phyloP scores from a whole-genome alignment of 2,888 invertebrate species.

The Poecilus cupreus region DNA sequence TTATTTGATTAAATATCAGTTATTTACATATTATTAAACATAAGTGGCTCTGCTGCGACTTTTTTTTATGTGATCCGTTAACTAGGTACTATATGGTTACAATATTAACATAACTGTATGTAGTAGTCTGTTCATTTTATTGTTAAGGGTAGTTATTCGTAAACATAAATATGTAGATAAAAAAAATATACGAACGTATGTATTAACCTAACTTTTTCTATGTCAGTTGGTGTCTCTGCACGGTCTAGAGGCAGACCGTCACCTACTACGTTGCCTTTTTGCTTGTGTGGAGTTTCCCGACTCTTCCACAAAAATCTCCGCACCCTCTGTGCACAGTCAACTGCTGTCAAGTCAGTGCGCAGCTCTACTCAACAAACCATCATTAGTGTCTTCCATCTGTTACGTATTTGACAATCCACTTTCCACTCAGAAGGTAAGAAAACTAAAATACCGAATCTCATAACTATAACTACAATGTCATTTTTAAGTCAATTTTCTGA shows the following conservation, averaged over 20 bases:
- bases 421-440: conserved; percentile 81
- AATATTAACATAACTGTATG: too few species aligned
- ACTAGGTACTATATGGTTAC: too few species aligned
- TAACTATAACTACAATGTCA: conserved; percentile 17
- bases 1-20: too few species aligned
- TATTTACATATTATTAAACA: too few species aligned
- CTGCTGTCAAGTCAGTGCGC: conserved; percentile 86
- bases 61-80: too few species aligned
- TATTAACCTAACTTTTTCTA: conserved; percentile 60
- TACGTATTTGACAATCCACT: conserved; percentile 90
- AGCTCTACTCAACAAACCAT: conserved; percentile 87
- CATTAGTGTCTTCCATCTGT: conserved; percentile 91
- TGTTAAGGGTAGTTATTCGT: too few species aligned
- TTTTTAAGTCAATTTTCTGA: background rate
- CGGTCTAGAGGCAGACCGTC: conserved; percentile 98
- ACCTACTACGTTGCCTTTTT: conserved; percentile 95
- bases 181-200: too few species aligned
- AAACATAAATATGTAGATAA: too few species aligned
- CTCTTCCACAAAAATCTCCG: conserved; percentile 77
- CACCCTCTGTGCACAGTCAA: conserved; percentile 79
- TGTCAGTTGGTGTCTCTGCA: conserved; percentile 89
- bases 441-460: background rate
- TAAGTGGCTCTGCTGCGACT: too few species aligned
- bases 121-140: too few species aligned
- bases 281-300: conserved; percentile 89